Base-by-base conservation (phyloP, 35 echinoderm and acorn worm species). In the Antedon bifida region DNA sequence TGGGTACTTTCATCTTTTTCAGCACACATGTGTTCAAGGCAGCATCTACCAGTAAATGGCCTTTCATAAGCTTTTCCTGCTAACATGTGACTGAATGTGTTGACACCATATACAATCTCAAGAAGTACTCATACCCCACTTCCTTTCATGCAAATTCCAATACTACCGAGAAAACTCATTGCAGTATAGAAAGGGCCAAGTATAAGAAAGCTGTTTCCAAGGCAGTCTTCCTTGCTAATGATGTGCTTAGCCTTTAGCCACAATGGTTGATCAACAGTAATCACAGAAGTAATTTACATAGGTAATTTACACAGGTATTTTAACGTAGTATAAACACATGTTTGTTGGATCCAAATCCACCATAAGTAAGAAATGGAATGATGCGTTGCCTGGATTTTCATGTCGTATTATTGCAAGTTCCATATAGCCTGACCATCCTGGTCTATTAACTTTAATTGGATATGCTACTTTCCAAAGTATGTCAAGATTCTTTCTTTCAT, bases 101-200 rank as follows among this genome's bases (percentile, higher is more conserved):
- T 92, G 29, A 34, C 9, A 23, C 80, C 91, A 35, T 87, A 89
- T 11, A 93, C 84, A 29, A 74, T 0, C 84, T 89, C 91, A 30
- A 93, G 30, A 0, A 87, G 0, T 0, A 74, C 35, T 32, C 74
- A 9, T 5, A 93, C 46, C 23, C 87, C 84, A 46, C 84, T 89
- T 30, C 76, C 76, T 19, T 36, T 79, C 91, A 86, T 89, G 3
- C 89, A 33, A 45, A 83, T 33, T 28, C 91, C 87, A 31, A 85
- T 75, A 34, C 83, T 36, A 10, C 74, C 83, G 0, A 77, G 83
- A 73, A 85, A 76, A 39, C 5, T n/a, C 83, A 85, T 85, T 30
- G 21, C 1, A 13, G 74, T 85, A 77, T 85, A 74, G 30, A 85
- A 85, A 11, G 26, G 73, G 3, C 83, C 75, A 85, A 76, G 83